Percentiles rank a stretch among this genome's conserved stretches.
phyloP scores from a whole-genome alignment of 2,113 vertebrate species.

The Hipposideros armiger region DNA sequence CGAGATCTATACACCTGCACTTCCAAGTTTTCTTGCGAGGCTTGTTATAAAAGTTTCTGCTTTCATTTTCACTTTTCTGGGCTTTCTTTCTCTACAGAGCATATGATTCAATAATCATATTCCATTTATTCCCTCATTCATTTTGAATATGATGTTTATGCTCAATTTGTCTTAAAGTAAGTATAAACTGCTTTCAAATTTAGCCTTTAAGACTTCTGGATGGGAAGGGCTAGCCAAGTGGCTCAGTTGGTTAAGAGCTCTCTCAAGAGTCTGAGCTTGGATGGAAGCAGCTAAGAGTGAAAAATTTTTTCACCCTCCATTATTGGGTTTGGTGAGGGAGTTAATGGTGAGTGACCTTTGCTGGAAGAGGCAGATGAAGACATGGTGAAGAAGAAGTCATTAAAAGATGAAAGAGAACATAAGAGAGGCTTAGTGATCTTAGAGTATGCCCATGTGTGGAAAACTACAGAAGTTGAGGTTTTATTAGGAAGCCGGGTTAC shows the following conservation, averaged over 20 bases:
- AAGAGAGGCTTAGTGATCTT: fast-evolving
- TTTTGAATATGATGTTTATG: background rate
- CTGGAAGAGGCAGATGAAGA: background rate
- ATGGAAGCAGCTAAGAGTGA: background rate
- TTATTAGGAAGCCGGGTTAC: no score
- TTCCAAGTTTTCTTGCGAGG: background rate
- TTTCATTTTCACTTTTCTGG: conserved; percentile 31
- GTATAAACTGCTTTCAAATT: background rate
- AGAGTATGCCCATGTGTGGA: fast-evolving
- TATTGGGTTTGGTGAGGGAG: background rate
- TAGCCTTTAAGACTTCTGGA: background rate
- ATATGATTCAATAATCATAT: background rate
- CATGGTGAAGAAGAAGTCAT: fast-evolving
- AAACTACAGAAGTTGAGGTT: background rate
- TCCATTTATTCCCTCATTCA: background rate
- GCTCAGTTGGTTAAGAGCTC: no score
- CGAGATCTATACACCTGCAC: background rate
- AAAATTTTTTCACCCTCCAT: background rate
- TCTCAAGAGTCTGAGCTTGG: background rate
- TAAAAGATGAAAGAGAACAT: background rate
- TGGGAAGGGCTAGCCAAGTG: no score
- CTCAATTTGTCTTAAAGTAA: conserved; percentile 25
- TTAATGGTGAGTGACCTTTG: background rate
- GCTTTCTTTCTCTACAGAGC: background rate
- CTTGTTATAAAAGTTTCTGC: background rate